Conservation (phyloP, 2,797 vertebrate genomes). For the Vipera latastei region DNA sequence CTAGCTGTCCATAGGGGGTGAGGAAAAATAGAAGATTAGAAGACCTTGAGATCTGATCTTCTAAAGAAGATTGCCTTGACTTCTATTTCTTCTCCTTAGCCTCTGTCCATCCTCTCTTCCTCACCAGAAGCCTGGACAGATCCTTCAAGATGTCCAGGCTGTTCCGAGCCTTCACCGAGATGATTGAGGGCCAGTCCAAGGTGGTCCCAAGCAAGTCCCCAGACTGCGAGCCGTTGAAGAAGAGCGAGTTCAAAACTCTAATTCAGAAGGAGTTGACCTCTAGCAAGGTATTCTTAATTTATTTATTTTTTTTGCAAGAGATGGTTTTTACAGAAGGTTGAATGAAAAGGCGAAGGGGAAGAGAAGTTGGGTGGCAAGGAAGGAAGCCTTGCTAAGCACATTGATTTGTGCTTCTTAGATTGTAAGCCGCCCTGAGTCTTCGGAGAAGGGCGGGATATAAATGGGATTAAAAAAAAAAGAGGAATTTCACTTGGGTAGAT, state of each 20-base stretch:
- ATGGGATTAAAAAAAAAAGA: background rate
- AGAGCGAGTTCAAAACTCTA: constrained; percentile 20
- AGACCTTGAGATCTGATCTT: no score
- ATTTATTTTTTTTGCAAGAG: no score
- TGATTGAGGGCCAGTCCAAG: constrained; percentile 19
- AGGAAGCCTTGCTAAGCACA: no score
- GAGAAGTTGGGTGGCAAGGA: no score
- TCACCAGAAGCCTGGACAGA: background rate
- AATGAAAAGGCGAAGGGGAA: background rate
- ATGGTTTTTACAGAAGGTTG: background rate
- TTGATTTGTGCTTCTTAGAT: no score
- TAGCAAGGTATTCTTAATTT: background rate
- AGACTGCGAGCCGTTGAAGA: background rate
- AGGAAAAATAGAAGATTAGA: background rate
- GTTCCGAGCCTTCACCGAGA: constrained; percentile 3
- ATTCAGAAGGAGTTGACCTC: constrained; percentile 3
- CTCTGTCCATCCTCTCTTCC: background rate
- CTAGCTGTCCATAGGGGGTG: background rate
- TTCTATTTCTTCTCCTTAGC: no score
- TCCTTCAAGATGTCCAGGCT: constrained; percentile 5
- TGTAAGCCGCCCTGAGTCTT: no score
- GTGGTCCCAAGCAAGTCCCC: background rate
- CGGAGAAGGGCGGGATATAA: no score
- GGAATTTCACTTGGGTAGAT: background rate
- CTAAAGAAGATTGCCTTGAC: no score